Evolutionary conservation across 2,797 vertebrate species (phyloP).

Genomic region (Gymnothorax javanicus): DNA sequence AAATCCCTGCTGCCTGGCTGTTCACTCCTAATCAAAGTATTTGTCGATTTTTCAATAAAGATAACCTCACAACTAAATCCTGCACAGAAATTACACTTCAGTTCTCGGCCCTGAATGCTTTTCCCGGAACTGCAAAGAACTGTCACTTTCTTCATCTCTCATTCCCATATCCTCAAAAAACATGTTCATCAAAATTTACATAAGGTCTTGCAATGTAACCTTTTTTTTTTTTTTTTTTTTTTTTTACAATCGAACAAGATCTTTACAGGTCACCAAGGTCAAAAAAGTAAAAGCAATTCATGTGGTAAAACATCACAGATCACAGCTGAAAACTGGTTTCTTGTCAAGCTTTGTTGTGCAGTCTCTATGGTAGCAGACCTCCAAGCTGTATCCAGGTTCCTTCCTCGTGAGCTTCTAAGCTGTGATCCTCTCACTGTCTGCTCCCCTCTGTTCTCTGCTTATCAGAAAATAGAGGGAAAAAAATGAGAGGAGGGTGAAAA

Average conservation of each 20-base stretch:
- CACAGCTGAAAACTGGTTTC: neutral
- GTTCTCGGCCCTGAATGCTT: neutral
- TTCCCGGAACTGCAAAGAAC: neutral
- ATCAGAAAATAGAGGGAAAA: neutral
- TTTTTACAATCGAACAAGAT: no score
- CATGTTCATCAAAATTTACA: neutral
- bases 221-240: neutral
- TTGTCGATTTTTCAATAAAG: constrained; percentile 93
- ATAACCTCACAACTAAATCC: constrained; percentile 32
- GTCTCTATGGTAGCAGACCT: no score
- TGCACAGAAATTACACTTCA: neutral
- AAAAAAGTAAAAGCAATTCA: neutral
- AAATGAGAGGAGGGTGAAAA: neutral
- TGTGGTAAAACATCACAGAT: neutral
- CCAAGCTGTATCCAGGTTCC: no score
- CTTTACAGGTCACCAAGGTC: neutral
- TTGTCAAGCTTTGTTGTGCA: neutral
- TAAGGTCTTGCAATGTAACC: neutral
- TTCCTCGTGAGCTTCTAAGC: no score
- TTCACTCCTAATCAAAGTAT: constrained; percentile 87
- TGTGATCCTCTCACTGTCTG: no score
- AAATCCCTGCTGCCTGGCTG: constrained; percentile 57
- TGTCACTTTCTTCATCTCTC: neutral
- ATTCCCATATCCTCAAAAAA: neutral
- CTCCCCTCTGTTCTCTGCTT: no score